Evolutionary conservation across 2,888 invertebrate genomes (phyloP).

Genomic region (Scaptomyza parva): DNA sequence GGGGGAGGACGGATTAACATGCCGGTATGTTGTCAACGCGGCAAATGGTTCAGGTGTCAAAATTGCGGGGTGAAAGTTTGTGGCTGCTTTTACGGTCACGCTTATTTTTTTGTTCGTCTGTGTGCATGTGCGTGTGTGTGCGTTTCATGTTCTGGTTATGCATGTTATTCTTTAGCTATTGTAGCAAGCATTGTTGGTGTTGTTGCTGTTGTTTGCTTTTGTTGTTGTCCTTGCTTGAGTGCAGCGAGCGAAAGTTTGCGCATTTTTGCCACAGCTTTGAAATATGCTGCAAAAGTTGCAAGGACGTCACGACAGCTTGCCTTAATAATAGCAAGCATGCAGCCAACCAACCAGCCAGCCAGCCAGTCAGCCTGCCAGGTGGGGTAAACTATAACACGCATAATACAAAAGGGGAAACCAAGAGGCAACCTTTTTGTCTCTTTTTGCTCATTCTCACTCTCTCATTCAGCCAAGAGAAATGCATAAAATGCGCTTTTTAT

Average conservation of each 20-base stretch:
- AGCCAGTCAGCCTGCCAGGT: background rate
- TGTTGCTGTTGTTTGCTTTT: conserved; percentile 14
- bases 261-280: conserved; percentile 58
- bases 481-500: conserved; percentile 78
- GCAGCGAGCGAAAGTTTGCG: conserved; percentile 56
- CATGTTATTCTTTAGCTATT: conserved; percentile 60
- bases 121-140: conserved; percentile 16
- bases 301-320: conserved; percentile 74
- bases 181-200: conserved; percentile 15
- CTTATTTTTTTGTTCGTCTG: conserved; percentile 47
- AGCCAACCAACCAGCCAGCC: background rate
- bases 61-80: conserved; percentile 72
- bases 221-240: conserved; percentile 45
- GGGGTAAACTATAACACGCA: conserved; percentile 68
- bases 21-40: conserved; percentile 70
- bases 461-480: conserved; percentile 35
- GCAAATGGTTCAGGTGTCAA: conserved; percentile 76
- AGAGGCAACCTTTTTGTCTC: conserved; percentile 19
- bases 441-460: background rate
- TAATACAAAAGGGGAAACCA: conserved; percentile 36
- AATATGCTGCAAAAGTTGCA: conserved; percentile 76
- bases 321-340: conserved; percentile 45
- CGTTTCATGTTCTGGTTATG: conserved; percentile 67
- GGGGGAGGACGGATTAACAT: conserved; percentile 48
- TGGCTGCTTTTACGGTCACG: conserved; percentile 69